Evolutionary conservation across 1,140 invertebrate species (phyloP).

Genomic region (Triops cancriformis): DNA sequence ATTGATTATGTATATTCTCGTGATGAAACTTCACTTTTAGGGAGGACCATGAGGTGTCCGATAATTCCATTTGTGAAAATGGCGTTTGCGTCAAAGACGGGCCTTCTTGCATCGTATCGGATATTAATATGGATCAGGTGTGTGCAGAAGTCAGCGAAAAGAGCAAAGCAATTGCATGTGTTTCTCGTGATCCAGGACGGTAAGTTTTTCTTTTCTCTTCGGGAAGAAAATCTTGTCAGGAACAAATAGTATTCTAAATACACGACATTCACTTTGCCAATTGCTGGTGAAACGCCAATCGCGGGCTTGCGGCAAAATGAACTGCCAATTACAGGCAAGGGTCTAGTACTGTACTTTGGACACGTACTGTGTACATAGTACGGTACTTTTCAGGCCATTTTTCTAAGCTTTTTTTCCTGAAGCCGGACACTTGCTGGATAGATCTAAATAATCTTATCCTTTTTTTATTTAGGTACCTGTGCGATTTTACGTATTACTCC

Average conservation of each 20-base stretch:
- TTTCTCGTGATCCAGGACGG: conserved; percentile 41
- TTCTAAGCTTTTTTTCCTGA: too few relatives aligned
- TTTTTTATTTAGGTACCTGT: conserved; percentile 38
- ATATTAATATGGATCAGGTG: conserved; percentile 38
- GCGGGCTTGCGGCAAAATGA: too few relatives aligned
- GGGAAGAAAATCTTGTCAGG: not conserved
- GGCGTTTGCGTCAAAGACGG: conserved; percentile 37
- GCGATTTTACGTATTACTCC: conserved; percentile 46
- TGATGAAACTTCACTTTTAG: not conserved
- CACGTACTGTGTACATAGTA: too few relatives aligned
- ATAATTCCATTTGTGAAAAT: conserved; percentile 1
- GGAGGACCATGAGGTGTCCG: not conserved
- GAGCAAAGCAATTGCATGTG: conserved; percentile 35
- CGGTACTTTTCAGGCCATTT: too few relatives aligned
- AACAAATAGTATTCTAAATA: too few relatives aligned
- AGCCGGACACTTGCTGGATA: too few relatives aligned
- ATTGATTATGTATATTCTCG: not conserved
- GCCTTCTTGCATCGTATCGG: conserved; percentile 34
- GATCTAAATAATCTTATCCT: too few relatives aligned
- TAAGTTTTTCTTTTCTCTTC: not conserved
- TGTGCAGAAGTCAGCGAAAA: conserved; percentile 35
- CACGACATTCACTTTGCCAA: too few relatives aligned
- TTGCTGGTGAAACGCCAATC: too few relatives aligned
- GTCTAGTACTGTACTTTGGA: too few relatives aligned
- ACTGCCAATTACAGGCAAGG: too few relatives aligned